Evolutionary conservation across 2,888 invertebrate species (phyloP).

Genomic region (Eudasyphora cyanicolor): DNA sequence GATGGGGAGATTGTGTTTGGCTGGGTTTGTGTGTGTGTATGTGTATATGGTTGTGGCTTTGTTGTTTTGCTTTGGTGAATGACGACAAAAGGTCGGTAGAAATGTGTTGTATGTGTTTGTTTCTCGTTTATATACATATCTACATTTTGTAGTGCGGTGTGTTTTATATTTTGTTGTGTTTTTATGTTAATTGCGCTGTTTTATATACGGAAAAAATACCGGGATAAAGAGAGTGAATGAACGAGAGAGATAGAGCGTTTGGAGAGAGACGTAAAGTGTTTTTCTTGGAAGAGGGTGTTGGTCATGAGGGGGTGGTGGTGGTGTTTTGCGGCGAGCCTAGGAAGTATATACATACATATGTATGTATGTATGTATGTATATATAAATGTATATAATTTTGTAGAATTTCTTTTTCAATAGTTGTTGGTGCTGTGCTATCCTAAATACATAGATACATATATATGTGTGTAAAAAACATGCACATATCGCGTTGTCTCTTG

Average conservation of each 20-base stretch:
- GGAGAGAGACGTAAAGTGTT: background rate
- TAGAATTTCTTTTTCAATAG: constrained; percentile 7
- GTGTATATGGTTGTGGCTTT: background rate
- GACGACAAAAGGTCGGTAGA: constrained; percentile 57
- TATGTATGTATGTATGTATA: too few species aligned
- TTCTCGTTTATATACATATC: too few species aligned
- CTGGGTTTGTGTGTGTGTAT: background rate
- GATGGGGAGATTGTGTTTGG: constrained; percentile 8
- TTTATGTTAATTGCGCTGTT: background rate
- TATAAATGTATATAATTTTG: too few species aligned
- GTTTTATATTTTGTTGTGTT: background rate
- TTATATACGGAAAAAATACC: background rate
- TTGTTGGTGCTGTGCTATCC: constrained; percentile 22
- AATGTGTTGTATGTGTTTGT: background rate
- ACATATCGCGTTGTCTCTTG: constrained; percentile 3
- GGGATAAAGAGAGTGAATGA: background rate
- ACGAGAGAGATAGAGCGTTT: too few species aligned
- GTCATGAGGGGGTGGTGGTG: background rate
- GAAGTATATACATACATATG: too few species aligned
- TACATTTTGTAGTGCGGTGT: too few species aligned
- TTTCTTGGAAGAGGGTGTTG: background rate
- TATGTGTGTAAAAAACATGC: too few species aligned
- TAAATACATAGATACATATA: too few species aligned
- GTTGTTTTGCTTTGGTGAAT: constrained; percentile 36
- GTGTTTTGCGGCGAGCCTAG: background rate